A percentile compares a stretch with the other conserved stretches of the same genome.
These are phyloP conservation scores for Harlomillsia oculata DNA, from an alignment of 1,140 invertebrate genomes.

Conservation along the genomic window DNA sequence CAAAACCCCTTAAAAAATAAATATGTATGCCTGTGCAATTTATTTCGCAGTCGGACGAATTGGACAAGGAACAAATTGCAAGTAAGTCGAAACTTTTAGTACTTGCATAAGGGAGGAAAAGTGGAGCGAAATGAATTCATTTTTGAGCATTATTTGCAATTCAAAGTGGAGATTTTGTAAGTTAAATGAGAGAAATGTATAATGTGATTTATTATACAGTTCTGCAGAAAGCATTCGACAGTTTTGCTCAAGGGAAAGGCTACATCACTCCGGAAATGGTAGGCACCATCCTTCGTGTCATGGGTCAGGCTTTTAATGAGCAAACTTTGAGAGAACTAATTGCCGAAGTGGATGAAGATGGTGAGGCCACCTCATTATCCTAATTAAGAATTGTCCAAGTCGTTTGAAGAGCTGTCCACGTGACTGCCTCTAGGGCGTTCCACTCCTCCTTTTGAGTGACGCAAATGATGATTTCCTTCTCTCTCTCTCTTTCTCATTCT, in stretches of 20 bases:
- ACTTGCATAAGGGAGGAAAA: neutral
- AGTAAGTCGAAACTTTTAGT: constrained; percentile 9
- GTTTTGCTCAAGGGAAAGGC: constrained; percentile 51
- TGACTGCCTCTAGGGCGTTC: neutral
- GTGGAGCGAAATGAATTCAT: neutral
- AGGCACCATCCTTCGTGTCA: constrained; percentile 46
- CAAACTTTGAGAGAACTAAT: constrained; percentile 47
- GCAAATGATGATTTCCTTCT: no score
- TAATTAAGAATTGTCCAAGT: neutral
- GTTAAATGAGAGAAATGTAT: neutral
- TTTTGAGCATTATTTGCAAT: neutral
- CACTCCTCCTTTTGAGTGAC: no score
- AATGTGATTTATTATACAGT: constrained; percentile 35
- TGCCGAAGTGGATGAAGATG: constrained; percentile 49
- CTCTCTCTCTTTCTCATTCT: neutral
- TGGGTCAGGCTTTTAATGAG: constrained; percentile 50
- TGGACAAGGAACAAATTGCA: constrained; percentile 28
- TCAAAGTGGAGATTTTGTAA: neutral
- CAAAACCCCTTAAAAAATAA: no score
- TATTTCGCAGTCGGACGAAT: constrained; percentile 8
- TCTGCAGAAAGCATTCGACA: constrained; percentile 49
- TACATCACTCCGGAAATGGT: constrained; percentile 50
- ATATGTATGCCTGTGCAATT: no score
- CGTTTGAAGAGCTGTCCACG: neutral
- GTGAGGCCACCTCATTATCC: constrained; percentile 35